A percentile compares a stretch with the other conserved stretches of the same genome.
Conservation (phyloP, 2,888 invertebrate species). For the Tuta absoluta region DNA sequence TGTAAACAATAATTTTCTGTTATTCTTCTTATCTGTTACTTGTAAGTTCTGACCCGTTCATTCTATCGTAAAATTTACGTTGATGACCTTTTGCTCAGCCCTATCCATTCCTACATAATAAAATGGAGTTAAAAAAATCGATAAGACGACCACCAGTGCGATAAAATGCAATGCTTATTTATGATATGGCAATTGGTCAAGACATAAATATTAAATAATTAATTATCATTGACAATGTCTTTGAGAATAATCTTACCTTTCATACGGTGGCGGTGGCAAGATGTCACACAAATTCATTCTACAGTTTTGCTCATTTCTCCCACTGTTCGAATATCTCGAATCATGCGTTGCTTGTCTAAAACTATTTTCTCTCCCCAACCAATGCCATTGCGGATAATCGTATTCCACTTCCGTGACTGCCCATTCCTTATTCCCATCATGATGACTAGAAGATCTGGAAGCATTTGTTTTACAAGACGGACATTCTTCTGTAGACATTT, state of each 20-base stretch:
- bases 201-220: no score
- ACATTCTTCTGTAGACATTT: slow-evolving; percentile 73
- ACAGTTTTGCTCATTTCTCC: slow-evolving; percentile 67
- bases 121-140: no score
- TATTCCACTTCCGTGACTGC: slow-evolving; percentile 73
- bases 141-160: no score
- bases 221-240: no score
- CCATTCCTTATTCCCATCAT: slow-evolving; percentile 73
- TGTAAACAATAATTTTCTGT: slow-evolving; percentile 46
- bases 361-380: slow-evolving; percentile 72
- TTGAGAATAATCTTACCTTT: slow-evolving; percentile 55
- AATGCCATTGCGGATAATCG: slow-evolving; percentile 78
- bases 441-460: slow-evolving; percentile 73
- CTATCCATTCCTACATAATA: no score
- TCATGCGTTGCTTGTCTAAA: slow-evolving; percentile 67
- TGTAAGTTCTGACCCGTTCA: neutral
- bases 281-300: slow-evolving; percentile 77
- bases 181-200: no score
- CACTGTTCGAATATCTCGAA: slow-evolving; percentile 59
- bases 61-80: neutral
- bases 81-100: no score
- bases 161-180: no score
- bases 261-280: slow-evolving; percentile 73
- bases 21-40: neutral
- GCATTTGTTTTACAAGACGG: slow-evolving; percentile 74